phyloP scores from a whole-genome alignment of 2,113 vertebrate genomes.

The Tetrax tetrax region DNA sequence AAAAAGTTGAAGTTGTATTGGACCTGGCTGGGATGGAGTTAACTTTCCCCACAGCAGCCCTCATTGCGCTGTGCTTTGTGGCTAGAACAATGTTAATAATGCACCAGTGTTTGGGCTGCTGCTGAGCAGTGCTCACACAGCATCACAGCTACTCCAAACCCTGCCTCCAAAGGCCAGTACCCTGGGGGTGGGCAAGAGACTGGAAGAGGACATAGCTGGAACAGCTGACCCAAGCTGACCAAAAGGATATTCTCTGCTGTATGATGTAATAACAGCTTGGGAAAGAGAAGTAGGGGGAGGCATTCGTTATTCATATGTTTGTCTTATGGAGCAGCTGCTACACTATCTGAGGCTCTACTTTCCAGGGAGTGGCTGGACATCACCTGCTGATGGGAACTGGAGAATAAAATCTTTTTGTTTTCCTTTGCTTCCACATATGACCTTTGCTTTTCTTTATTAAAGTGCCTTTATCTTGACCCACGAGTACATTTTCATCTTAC shows the following conservation, averaged over 20 bases:
- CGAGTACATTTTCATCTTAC: background rate
- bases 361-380: background rate
- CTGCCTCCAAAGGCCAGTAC: background rate
- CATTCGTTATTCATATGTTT: background rate
- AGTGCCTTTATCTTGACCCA: background rate
- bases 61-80: background rate
- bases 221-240: background rate
- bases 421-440: background rate
- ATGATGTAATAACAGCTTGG: background rate
- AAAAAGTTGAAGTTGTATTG: background rate
- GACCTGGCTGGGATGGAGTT: background rate
- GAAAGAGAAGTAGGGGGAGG: accelerated
- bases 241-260: background rate
- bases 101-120: background rate
- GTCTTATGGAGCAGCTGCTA: background rate
- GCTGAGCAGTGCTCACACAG: background rate
- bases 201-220: background rate
- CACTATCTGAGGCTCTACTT: background rate
- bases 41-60: background rate
- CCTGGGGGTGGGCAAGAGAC: accelerated
- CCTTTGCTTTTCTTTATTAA: background rate
- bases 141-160: background rate
- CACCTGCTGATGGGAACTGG: background rate
- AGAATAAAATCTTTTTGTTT: background rate
- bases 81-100: background rate